phyloP scores from a whole-genome alignment of 2,797 vertebrate species.

The Petrocephalus sullivani region DNA sequence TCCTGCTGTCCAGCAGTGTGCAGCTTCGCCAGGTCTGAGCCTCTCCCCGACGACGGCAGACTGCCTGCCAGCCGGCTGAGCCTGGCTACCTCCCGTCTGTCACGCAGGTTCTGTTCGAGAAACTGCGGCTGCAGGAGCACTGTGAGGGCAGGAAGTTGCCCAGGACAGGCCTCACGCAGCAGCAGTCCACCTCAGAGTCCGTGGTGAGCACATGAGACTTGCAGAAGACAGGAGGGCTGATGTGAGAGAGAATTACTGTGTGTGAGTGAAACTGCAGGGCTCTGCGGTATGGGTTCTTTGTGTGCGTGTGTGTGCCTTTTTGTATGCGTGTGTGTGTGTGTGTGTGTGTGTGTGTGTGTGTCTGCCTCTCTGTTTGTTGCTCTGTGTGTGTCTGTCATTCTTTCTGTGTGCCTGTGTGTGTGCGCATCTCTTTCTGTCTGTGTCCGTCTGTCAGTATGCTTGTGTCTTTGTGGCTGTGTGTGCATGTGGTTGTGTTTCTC shows the following conservation, averaged over 20 bases:
- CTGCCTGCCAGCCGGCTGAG: neutral
- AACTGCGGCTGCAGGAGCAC: slow-evolving; percentile 71
- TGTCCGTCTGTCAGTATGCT: no score
- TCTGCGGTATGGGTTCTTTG: neutral
- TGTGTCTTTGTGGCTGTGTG: neutral
- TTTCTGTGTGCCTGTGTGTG: neutral
- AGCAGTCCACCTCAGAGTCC: slow-evolving; percentile 80
- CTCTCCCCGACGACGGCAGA: neutral
- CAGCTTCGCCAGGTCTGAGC: slow-evolving; percentile 74
- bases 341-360: neutral
- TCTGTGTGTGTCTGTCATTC: neutral
- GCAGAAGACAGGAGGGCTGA: neutral
- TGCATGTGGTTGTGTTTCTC: neutral
- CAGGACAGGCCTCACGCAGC: slow-evolving; percentile 66
- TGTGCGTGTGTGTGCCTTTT: neutral
- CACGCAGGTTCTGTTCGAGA: slow-evolving; percentile 80
- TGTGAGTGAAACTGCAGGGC: neutral
- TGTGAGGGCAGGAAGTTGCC: slow-evolving; percentile 70
- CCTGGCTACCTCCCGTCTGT: neutral
- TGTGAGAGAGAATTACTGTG: neutral
- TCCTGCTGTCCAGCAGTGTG: slow-evolving; percentile 77
- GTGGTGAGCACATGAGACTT: slow-evolving; percentile 52
- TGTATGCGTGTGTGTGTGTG: neutral
- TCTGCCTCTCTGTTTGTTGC: no score
- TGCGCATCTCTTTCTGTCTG: neutral